Evolutionary conservation across 2,888 invertebrate species (phyloP).

Genomic region (Polietes domitor): DNA sequence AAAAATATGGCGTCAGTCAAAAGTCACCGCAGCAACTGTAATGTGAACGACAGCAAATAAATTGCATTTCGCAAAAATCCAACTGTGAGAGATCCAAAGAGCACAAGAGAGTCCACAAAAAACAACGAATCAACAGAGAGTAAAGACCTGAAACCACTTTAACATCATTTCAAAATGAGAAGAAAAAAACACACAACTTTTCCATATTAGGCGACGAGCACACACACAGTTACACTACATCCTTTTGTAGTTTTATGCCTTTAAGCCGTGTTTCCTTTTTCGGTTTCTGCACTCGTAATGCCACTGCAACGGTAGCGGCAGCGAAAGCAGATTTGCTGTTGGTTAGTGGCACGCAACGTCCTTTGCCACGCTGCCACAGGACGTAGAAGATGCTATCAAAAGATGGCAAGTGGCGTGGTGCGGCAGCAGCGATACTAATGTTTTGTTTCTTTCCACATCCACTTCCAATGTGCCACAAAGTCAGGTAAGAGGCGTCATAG

Average conservation of each 20-base stretch:
- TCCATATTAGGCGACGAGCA: neutral
- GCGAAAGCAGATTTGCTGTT: neutral
- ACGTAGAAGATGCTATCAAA: constrained; percentile 11
- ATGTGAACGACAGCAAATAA: constrained; percentile 78
- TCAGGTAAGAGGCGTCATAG: constrained; percentile 9
- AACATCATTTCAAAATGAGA: constrained; percentile 14
- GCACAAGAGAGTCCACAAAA: neutral
- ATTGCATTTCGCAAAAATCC: constrained; percentile 75
- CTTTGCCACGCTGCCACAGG: neutral
- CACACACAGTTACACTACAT: constrained; percentile 3
- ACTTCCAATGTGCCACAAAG: constrained; percentile 20
- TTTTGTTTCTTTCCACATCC: constrained; percentile 1
- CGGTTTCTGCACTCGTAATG: constrained; percentile 4
- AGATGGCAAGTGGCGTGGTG: constrained; percentile 5
- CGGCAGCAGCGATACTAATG: neutral
- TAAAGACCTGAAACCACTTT: constrained; percentile 8
- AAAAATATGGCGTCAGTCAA: constrained; percentile 78
- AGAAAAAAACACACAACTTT: constrained; percentile 6
- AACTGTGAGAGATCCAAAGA: constrained; percentile 28
- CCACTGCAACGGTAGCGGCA: neutral
- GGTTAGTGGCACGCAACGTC: neutral
- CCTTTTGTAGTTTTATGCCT: constrained; percentile 36
- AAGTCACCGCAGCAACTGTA: constrained; percentile 76
- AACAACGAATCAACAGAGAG: neutral
- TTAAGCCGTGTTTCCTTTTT: constrained; percentile 25